Percentiles rank a stretch among this genome's conserved stretches.
phyloP scores from a whole-genome alignment of 2,888 invertebrate genomes.

The Strigamia crassipes region DNA sequence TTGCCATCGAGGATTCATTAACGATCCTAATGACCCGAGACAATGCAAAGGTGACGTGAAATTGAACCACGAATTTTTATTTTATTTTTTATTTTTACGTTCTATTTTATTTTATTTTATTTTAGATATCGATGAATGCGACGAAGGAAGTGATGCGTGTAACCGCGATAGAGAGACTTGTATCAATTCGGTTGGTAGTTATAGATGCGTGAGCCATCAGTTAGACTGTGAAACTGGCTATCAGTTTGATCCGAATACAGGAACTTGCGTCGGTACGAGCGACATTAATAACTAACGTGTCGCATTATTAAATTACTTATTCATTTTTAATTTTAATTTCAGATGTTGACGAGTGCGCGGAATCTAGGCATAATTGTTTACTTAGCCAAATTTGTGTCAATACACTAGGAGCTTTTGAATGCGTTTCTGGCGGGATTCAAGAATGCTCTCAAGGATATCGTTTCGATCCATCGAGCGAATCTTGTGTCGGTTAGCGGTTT shows the following conservation, averaged over 20 bases:
- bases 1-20: slow-evolving; percentile 6
- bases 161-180: slow-evolving; percentile 59
- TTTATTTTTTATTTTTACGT: no score
- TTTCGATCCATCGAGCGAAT: not conserved
- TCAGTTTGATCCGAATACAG: slow-evolving; percentile 54
- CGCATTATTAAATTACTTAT: no score
- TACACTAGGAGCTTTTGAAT: slow-evolving; percentile 76
- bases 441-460: slow-evolving; percentile 16
- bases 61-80: not conserved
- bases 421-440: slow-evolving; percentile 56
- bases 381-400: slow-evolving; percentile 77
- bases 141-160: slow-evolving; percentile 57
- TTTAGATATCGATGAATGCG: slow-evolving; percentile 58
- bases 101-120: not conserved
- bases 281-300: no score
- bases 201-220: slow-evolving; percentile 58
- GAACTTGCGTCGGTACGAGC: slow-evolving; percentile 51
- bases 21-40: slow-evolving; percentile 4
- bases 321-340: slow-evolving; percentile 40
- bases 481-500: not conserved
- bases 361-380: slow-evolving; percentile 66
- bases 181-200: slow-evolving; percentile 63
- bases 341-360: slow-evolving; percentile 66
- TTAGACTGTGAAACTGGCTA: slow-evolving; percentile 61
- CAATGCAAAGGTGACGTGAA: slow-evolving; percentile 6